Percentiles rank a stretch among this genome's conserved stretches.
Evolutionary conservation across 2,113 vertebrate genomes (phyloP).

Genomic region (Dipodomys stephensi): DNA sequence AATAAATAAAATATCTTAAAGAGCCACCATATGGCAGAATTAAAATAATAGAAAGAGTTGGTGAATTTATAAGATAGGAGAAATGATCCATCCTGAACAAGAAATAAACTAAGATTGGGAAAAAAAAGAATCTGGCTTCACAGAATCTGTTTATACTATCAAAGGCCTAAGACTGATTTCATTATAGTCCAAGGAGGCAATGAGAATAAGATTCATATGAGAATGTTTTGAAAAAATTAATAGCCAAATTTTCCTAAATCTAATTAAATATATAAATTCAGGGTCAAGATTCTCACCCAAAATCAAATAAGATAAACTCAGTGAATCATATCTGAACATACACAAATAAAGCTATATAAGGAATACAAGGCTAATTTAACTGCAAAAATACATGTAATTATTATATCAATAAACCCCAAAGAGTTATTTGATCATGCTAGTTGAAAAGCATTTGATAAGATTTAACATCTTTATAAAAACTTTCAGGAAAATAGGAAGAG

Average conservation of each 20-base stretch:
- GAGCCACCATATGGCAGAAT: not conserved
- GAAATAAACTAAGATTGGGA: not conserved
- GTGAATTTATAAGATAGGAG: not conserved
- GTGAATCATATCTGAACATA: not conserved
- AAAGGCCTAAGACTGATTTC: not conserved
- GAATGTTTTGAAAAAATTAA: not conserved
- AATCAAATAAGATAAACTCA: slow-evolving; percentile 9
- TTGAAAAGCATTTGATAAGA: not conserved
- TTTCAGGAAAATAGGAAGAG: not conserved
- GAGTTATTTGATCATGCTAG: not conserved
- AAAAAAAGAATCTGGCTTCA: not conserved
- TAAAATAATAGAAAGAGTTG: not conserved
- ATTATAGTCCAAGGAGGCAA: not conserved
- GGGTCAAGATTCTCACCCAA: not conserved
- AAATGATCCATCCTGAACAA: not conserved
- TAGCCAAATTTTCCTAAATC: slow-evolving; percentile 3
- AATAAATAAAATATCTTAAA: not conserved
- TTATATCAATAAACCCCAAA: not conserved
- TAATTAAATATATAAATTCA: slow-evolving; percentile 20
- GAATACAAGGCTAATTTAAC: not conserved
- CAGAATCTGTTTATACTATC: not conserved
- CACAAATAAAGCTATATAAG: not conserved
- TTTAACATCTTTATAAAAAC: not conserved
- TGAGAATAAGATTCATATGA: not conserved
- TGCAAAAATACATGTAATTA: not conserved